A percentile compares a stretch with the other conserved stretches of the same genome.
phyloP scores from a whole-genome alignment of 53 echinoderm and acorn worm genomes.

The Mesocentrotus franciscanus region DNA sequence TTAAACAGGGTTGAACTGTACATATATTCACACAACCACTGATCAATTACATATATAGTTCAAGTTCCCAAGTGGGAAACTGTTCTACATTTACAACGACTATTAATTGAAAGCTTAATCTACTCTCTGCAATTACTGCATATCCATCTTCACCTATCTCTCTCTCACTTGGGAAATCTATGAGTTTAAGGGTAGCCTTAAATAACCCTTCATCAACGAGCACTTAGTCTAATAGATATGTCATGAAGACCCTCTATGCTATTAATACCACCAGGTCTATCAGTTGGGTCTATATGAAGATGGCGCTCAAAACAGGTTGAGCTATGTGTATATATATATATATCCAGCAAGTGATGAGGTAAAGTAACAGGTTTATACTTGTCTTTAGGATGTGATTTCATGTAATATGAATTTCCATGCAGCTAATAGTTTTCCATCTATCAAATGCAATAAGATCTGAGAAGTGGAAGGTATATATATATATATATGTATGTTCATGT shows the following conservation, averaged over 20 bases:
- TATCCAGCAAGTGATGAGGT: not conserved
- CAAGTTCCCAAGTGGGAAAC: not conserved
- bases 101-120: slow-evolving; percentile 25
- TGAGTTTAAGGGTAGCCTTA: not conserved
- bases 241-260: slow-evolving; percentile 23
- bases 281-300: slow-evolving; percentile 3
- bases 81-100: not conserved
- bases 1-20: not conserved
- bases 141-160: not conserved
- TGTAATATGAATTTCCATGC: not conserved
- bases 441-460: not conserved
- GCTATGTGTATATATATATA: not conserved
- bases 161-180: slow-evolving; percentile 15
- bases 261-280: slow-evolving; percentile 22
- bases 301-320: not conserved
- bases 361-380: not conserved
- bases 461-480: not conserved
- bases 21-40: not conserved
- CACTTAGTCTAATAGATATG: slow-evolving; percentile 24
- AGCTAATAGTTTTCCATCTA: not conserved
- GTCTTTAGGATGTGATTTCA: not conserved
- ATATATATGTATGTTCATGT: not conserved
- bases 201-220: slow-evolving; percentile 26
- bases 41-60: not conserved
- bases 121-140: slow-evolving; percentile 23